Evolutionary conservation across 2,113 vertebrate species (phyloP), one percentile per base, ranked within the genome.

Genomic region (Trochalopteron elliotii): DNA sequence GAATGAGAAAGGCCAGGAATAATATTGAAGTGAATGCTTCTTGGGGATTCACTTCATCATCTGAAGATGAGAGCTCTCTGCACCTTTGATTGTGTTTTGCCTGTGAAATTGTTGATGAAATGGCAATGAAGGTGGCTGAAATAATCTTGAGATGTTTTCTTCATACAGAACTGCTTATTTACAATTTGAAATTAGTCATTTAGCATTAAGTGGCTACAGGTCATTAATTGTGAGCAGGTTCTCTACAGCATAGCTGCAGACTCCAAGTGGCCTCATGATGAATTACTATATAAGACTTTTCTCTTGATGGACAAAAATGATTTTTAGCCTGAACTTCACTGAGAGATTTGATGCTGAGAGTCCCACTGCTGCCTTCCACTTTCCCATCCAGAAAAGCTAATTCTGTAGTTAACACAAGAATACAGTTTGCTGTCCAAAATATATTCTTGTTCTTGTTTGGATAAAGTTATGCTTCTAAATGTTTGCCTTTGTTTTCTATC

Each of bases 141-240:
- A 83, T 59, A 22, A 82, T 94, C 84, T 45, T 11, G 82, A 91
- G 81, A 56, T 1, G 0, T 77, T 90, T 63, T 61, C 56, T 70
- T 89, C 47, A 42, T 75, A 13, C 57, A 30, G 85, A 92, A 53
- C 49, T 92, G 56, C 65, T 94, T 23, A 2, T 87, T 94, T 94
- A 59, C 69, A 42, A 33, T 93, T 91, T 93, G 68, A 90, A 93
- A 93, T 89, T 47, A 45, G 64, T 88, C 55, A 68, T 89, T 94
- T 80, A 76, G 53, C 4, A 10, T 72, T 93, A 86, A 95, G 93
- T 91, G 87, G 60, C 74, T 90, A 39, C 1, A 8, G 89, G 87
- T 89, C 69, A 91, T 90, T 93, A 94, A 69, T 84, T 96, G 77
- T 21, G 49, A 94, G 57, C 75, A 74, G 55, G 30, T 95, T 96